Evolutionary conservation across 2,797 vertebrate species (phyloP), one percentile per base, ranked within the genome.

Genomic region (Melanotaenia nigrans): DNA sequence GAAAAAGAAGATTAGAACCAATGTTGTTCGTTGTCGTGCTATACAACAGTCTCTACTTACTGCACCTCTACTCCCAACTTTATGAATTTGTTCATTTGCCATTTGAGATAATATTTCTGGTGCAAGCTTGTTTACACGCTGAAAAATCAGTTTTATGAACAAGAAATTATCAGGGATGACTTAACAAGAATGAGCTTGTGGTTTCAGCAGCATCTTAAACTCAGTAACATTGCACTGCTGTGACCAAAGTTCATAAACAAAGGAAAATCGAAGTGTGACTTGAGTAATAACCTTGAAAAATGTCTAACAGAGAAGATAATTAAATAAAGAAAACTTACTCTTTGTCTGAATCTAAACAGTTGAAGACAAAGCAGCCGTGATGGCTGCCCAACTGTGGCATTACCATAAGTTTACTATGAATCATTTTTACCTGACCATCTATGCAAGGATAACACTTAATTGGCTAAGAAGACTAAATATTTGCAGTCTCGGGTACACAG

Each of bases 141-240:
- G 28, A 30, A 30, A 30, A 30, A 30, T 30, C 28, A 4, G 28
- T 30, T 30, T 30, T 30, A 30, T 30, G 28, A 30, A 30, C 28
- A 30, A 30, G 28, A 30, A 30, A 30, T 30, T 30, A 30, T 30
- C 28, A 30, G 28, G 28, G 28, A 30, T 40, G 38, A 14, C 3
- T 14, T 40, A 5, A 40, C 38, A 40, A 40, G 14, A 40, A 40
- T 40, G 38, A 40, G 3, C 12, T 13, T 35, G 25, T 71, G 55
- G 74, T 78, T 76, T 67, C 63, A 68, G 36, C 68, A 71, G 61
- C 63, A 81, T 86, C 54, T 79, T 30, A 86, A 80, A 82, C 61
- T 35, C 47, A 57, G 11, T 85, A 83, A 85, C 77, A 82, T 68
- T 51, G 32, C 57, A 40, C 56, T 56, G 74, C 80, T 63, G 49